A percentile compares a stretch with the other conserved stretches of the same genome.
Conservation (phyloP, 2,888 invertebrate species). For the Catocala fraxini region DNA sequence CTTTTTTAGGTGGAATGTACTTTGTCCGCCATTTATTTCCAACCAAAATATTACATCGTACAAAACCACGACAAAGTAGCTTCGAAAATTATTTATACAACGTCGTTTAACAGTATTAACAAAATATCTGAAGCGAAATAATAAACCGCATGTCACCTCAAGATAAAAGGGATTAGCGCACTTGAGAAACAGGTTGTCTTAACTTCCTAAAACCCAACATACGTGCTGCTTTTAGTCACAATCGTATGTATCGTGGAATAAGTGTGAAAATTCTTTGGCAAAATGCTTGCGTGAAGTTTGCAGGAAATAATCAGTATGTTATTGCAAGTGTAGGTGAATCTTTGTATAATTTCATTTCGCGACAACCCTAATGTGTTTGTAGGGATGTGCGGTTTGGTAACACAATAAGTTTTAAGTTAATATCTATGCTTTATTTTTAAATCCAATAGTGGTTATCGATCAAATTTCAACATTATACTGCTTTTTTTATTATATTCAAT, state of each 20-base stretch:
- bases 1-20: no score
- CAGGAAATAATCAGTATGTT: slow-evolving; percentile 77
- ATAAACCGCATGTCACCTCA: slow-evolving; percentile 83
- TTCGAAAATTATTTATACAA: slow-evolving; percentile 44
- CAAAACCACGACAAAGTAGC: slow-evolving; percentile 43
- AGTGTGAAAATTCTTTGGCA: slow-evolving; percentile 34
- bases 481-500: no score
- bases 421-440: slow-evolving; percentile 3
- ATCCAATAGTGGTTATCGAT: no score
- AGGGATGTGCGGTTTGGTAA: slow-evolving; percentile 56
- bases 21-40: neutral
- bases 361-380: slow-evolving; percentile 74
- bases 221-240: slow-evolving; percentile 14
- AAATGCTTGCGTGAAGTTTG: slow-evolving; percentile 44
- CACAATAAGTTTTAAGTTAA: slow-evolving; percentile 3
- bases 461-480: no score
- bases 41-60: slow-evolving; percentile 28
- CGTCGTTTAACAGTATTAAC: slow-evolving; percentile 62
- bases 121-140: slow-evolving; percentile 79
- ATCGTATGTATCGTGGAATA: slow-evolving; percentile 33
- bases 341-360: slow-evolving; percentile 83
- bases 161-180: slow-evolving; percentile 83
- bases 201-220: slow-evolving; percentile 48
- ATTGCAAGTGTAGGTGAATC: slow-evolving; percentile 80
- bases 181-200: slow-evolving; percentile 78